Evolutionary conservation across 2,113 vertebrate genomes (phyloP), one percentile per base, ranked within the genome.

Genomic region (Cynopterus brachyotis): DNA sequence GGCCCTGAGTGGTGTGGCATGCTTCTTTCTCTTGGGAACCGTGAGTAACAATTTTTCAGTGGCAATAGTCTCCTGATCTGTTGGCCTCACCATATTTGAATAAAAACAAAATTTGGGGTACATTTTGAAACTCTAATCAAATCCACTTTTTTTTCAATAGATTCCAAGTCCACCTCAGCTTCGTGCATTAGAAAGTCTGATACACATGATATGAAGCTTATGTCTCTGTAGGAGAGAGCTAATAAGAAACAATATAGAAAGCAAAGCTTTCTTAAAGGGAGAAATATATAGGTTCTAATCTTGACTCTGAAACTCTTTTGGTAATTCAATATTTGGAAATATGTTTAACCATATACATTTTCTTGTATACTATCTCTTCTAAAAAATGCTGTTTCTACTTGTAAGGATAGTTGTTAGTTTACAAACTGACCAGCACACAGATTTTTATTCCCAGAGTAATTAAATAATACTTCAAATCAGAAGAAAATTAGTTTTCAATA

Each of bases 381-480:
- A 1, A 45, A 87, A 94, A 94, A 84, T 0, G 1, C 2, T 66
- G 55, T 35, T 76, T 78, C 26, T 55, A 79, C 22, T 72, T 72
- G 7, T 64, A 69, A 79, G 10, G 17, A 85, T 42, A 64, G 20
- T 55, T 85, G 28, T 94, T 79, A 80, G 59, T 55, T 69, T 32
- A 75, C 11, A 92, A 80, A 60, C 55, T 47, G 13, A 6, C 47
- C 47, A 62, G 9, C 2, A 82, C 15, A 87, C 0, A 73, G 2
- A 81, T 30, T 70, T 89, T 69, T 90, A 57, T 89, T 89, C 0
- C 1, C 6, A 94, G 76, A 70, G 9, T 35, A 76, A 66, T 78
- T 92, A 57, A 90, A 37, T 50, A 60, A 13, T n/a, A 95, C 9
- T 90, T 64, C 42, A 86, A 86, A 75, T 55, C 57, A 62, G 4